Percentiles rank a stretch among this genome's conserved stretches.
Conservation (phyloP, 2,888 invertebrate species). For the Hermaeophaga mercurialis region DNA sequence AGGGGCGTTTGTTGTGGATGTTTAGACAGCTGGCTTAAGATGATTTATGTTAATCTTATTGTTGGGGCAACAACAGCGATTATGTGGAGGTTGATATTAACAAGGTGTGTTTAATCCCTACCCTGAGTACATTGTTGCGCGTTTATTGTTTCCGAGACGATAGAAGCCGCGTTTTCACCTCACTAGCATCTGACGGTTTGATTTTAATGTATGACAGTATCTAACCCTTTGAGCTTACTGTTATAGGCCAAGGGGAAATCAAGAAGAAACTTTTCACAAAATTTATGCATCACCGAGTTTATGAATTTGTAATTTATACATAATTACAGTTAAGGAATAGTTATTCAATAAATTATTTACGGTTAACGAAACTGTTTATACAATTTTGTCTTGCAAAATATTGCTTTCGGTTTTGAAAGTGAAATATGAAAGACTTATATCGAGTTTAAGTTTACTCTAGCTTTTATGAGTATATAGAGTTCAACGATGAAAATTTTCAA, state of each 20-base stretch:
- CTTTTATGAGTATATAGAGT: no score
- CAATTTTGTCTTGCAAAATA: no score
- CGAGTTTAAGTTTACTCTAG: no score
- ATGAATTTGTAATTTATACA: no score
- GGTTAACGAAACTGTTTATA: no score
- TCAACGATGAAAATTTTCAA: no score
- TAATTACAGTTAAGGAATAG: no score
- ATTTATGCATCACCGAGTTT: background rate
- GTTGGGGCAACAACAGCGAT: constrained; percentile 43
- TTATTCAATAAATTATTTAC: no score
- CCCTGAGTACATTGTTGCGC: constrained; percentile 32
- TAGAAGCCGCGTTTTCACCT: background rate
- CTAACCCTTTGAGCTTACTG: background rate
- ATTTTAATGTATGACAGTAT: constrained; percentile 15
- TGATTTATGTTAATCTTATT: constrained; percentile 51
- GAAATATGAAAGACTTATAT: no score
- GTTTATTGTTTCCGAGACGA: constrained; percentile 18
- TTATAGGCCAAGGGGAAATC: background rate
- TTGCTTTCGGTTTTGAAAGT: no score
- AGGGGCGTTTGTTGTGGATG: constrained; percentile 40
- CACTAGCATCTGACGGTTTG: constrained; percentile 10
- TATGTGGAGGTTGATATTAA: constrained; percentile 40
- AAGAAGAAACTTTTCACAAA: constrained; percentile 13
- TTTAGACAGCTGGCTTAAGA: constrained; percentile 46
- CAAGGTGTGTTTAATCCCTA: constrained; percentile 35